Base-by-base conservation (phyloP, 1,140 invertebrate species). In the Gonioctena quinquepunctata region DNA sequence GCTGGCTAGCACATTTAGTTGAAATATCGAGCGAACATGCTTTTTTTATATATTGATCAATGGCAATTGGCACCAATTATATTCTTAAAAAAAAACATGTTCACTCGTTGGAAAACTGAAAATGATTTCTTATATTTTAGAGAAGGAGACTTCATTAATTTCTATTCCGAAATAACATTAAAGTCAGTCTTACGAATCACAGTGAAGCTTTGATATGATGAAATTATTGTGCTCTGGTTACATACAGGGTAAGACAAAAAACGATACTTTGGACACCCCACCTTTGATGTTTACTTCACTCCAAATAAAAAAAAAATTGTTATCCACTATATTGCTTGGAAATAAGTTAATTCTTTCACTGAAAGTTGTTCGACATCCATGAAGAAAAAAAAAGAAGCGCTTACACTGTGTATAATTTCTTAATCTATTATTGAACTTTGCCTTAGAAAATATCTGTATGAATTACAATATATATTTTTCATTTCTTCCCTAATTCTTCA, bases 201-300 rank as follows among this genome's bases (percentile, higher is more conserved):
- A 83, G 82, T 82, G 76, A 83, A 82, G 80, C 81, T 83, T 83
- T 83, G 82, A 83, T 83, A 83, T 82, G 82, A 82, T 82, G 78
- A 82, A 81, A 82, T 83, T 83, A 83, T 83, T 83, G 82, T 83
- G 82, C 82, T 82, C 76, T 74, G 68, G n/a, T 66, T 66, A 66
- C 19, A 18, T 66, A 66, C 63, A 66, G 63, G 63, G 63, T 66
- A 23, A 22, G 63, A 62, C 60, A 62, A 62, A 62, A 42, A 62
- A 62, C 52, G 52, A 56, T 56, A 56, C 22, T 56, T 42, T 56
- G 18, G 21, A 56, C 52, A 8, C 52, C 33, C n/a, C n/a, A n/a
- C 33, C 33, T 42, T 8, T 13, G 33, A 42, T 42, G 33, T 42
- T n/a, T 3, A n/a, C n/a, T n/a, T n/a, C n/a, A n/a, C n/a, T n/a